Conservation (phyloP, 2,113 vertebrate species). For the Diphyllodes magnificus region DNA sequence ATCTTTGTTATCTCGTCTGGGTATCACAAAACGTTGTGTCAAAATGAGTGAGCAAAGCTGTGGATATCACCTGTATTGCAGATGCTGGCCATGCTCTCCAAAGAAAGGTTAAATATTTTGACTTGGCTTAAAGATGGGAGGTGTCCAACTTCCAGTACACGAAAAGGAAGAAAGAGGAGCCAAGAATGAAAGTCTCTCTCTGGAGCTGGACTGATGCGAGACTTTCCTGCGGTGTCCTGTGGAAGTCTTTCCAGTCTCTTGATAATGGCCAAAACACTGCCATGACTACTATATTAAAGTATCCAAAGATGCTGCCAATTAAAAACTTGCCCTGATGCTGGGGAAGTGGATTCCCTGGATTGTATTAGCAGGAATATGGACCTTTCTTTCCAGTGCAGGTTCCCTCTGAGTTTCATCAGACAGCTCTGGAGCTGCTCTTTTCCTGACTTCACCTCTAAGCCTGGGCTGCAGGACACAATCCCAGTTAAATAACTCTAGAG, state of each 20-base stretch:
- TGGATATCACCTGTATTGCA: background rate
- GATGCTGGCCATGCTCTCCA: background rate
- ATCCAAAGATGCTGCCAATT: background rate
- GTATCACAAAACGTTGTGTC: background rate
- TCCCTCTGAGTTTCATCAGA: background rate
- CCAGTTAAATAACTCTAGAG: background rate
- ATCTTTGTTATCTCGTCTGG: background rate
- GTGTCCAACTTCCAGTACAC: background rate
- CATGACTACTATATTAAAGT: background rate
- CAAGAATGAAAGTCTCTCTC: background rate
- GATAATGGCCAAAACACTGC: background rate
- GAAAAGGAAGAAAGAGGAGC: background rate
- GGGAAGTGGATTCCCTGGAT: background rate
- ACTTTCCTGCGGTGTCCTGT: accelerated
- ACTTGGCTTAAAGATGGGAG: background rate
- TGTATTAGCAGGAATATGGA: background rate
- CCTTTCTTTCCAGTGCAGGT: background rate
- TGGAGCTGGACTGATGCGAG: accelerated
- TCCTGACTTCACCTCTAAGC: background rate
- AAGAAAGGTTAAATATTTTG: background rate
- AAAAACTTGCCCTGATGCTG: background rate
- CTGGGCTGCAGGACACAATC: background rate
- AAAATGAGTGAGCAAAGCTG: background rate
- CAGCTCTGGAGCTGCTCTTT: background rate
- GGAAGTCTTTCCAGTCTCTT: background rate